Evolutionary conservation across 2,797 vertebrate genomes (phyloP).

Genomic region (Acestrorhynchus altus): DNA sequence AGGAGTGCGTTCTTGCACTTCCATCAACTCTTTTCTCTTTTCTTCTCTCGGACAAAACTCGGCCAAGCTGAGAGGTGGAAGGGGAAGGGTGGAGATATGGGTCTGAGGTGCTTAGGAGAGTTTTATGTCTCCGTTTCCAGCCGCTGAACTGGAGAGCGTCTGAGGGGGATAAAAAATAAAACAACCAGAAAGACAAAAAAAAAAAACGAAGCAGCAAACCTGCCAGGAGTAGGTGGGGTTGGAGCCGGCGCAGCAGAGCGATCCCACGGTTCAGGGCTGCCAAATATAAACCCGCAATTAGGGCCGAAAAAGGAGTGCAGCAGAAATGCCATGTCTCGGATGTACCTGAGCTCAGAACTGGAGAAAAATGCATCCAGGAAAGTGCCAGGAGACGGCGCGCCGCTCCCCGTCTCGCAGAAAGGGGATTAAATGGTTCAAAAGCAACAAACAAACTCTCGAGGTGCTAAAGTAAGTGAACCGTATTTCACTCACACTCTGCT

Average conservation of each 20-base stretch:
- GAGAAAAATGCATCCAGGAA: constrained; percentile 25
- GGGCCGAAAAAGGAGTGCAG: neutral
- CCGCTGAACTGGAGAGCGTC: neutral
- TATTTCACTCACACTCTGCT: constrained; percentile 6
- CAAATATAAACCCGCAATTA: constrained; percentile 45
- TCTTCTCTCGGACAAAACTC: neutral
- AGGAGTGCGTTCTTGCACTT: neutral
- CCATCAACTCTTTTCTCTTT: neutral
- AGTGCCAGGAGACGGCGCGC: neutral
- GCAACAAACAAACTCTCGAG: constrained; percentile 49
- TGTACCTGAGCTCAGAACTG: constrained; percentile 16
- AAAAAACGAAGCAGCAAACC: neutral
- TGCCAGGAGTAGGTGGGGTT: constrained; percentile 21
- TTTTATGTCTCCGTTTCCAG: neutral
- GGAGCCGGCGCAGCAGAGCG: constrained; percentile 13
- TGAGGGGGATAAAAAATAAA: neutral
- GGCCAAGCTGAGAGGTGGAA: neutral
- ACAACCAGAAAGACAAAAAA: neutral
- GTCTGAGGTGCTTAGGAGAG: neutral
- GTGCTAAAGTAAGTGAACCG: constrained; percentile 20
- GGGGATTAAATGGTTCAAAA: constrained; percentile 49
- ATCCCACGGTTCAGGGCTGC: neutral
- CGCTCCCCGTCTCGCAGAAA: constrained; percentile 26
- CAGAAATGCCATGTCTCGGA: constrained; percentile 25
- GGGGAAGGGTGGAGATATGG: neutral